Evolutionary conservation across 2,888 invertebrate species (phyloP).

Genomic region (Synanthedon myopaeformis): DNA sequence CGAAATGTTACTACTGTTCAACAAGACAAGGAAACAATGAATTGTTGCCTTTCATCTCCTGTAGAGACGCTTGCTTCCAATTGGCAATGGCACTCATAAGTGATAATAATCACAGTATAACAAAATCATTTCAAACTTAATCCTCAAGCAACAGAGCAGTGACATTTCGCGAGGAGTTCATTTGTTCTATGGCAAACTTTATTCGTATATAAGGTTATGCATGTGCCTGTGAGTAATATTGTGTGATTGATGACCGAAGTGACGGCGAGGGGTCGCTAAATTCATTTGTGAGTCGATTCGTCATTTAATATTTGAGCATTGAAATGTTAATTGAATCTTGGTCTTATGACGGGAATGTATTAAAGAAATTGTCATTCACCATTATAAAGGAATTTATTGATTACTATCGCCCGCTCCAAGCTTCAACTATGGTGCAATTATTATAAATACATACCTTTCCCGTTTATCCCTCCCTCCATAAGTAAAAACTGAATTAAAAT

Average conservation of each 20-base stretch:
- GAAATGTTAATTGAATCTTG: slow-evolving; percentile 17
- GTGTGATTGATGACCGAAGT: slow-evolving; percentile 36
- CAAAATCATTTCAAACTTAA: not conserved
- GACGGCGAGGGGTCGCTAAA: slow-evolving; percentile 29
- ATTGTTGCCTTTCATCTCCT: slow-evolving; percentile 16
- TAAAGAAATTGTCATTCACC: no score
- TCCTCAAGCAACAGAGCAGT: not conserved
- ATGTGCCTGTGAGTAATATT: slow-evolving; percentile 9
- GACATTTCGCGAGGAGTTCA: not conserved
- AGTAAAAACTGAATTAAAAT: no score
- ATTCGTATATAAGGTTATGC: not conserved
- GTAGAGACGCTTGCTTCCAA: slow-evolving; percentile 15
- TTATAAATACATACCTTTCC: no score
- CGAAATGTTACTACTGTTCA: slow-evolving; percentile 2
- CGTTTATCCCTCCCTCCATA: no score
- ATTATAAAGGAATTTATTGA: no score
- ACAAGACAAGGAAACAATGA: slow-evolving; percentile 19
- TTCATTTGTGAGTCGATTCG: slow-evolving; percentile 42
- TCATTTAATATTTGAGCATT: slow-evolving; percentile 35
- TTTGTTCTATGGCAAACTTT: not conserved
- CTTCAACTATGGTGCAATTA: no score
- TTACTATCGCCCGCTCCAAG: no score
- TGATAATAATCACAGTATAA: not conserved
- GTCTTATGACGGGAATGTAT: not conserved
- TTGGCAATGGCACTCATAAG: slow-evolving; percentile 7